Base-by-base conservation (phyloP, 2,888 invertebrate species). In the Willowsia nigromaculata region DNA sequence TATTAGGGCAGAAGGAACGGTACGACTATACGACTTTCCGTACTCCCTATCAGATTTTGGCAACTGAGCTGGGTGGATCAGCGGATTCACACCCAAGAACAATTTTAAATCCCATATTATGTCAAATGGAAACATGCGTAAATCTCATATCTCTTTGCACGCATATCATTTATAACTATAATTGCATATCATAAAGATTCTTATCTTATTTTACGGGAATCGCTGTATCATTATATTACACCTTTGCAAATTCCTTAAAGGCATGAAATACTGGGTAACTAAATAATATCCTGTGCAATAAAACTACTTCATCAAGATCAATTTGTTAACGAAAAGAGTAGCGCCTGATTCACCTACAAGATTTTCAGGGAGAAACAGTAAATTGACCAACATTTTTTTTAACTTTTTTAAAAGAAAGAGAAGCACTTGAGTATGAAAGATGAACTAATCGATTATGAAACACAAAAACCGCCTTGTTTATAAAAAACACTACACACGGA, bases 371-470 rank as follows among this genome's bases (percentile, higher is more conserved):
- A 65, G 37, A 33, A 71, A 71, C 71, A 22, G 71, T 71, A 71
- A 15, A n/a, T 33, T 68, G 65, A 68, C 37, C 71, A 43, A 22
- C n/a, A n/a, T 6, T 56, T 13, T 22, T 22, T 2, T 11, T 22
- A 25, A 56, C 25, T 65, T 65, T 37, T 65, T 18, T 65, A 33
- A 59, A 33, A 18, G 37, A 37, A 33, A 65, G 4, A 18, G 1
- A 30, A 11, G 71, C 71, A 22, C 13, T 40, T 18, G 22, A 40
- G 37, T 37, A 40, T 71, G 40, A 71, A 71, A 84, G 84, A 84
- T 84, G 84, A 74, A 53, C 84, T 40, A 71, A 53, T 84, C 71
- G 84, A 84, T 84, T 84, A 71, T 56, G 84, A 7, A 71, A 56
- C 50, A 50, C 37, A 6, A 71, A 18, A 40, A 22, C 18, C 71